Conservation (phyloP, 2,888 invertebrate species). For the Polymixis lichenea region DNA sequence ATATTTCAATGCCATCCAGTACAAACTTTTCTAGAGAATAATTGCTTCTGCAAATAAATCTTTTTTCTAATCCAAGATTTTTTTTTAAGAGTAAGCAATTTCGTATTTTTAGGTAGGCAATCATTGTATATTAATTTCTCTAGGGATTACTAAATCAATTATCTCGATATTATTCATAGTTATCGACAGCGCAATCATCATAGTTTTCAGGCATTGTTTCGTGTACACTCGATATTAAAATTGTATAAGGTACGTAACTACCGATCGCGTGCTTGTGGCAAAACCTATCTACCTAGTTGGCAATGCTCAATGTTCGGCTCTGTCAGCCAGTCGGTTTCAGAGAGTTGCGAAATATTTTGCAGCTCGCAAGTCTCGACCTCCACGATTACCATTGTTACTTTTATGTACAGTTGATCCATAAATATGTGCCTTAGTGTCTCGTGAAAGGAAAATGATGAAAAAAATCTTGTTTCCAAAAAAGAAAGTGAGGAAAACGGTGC, state of each 20-base stretch:
- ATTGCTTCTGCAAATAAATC: neutral
- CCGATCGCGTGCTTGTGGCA: constrained; percentile 86
- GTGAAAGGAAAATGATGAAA: constrained; percentile 74
- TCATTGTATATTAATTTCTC: neutral
- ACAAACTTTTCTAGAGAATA: neutral
- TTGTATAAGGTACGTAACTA: constrained; percentile 74
- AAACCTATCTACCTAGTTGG: constrained; percentile 86
- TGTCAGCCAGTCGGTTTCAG: constrained; percentile 83
- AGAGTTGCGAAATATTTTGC: constrained; percentile 83
- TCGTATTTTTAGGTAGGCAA: neutral
- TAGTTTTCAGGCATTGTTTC: constrained; percentile 68
- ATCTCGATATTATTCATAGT: constrained; percentile 39
- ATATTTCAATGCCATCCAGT: neutral
- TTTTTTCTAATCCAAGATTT: neutral
- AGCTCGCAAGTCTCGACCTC: constrained; percentile 72
- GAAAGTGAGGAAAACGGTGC: constrained; percentile 84
- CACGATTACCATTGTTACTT: constrained; percentile 61
- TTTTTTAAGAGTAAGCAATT: neutral
- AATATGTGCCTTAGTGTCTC: constrained; percentile 59
- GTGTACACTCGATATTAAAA: constrained; percentile 76
- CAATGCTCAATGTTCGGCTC: constrained; percentile 81
- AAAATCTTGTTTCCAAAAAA: constrained; percentile 80
- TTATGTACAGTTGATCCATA: constrained; percentile 44
- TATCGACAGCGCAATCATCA: constrained; percentile 40
- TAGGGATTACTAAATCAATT: constrained; percentile 24